phyloP scores from a whole-genome alignment of 2,888 invertebrate species.

The Carcina quercana region DNA sequence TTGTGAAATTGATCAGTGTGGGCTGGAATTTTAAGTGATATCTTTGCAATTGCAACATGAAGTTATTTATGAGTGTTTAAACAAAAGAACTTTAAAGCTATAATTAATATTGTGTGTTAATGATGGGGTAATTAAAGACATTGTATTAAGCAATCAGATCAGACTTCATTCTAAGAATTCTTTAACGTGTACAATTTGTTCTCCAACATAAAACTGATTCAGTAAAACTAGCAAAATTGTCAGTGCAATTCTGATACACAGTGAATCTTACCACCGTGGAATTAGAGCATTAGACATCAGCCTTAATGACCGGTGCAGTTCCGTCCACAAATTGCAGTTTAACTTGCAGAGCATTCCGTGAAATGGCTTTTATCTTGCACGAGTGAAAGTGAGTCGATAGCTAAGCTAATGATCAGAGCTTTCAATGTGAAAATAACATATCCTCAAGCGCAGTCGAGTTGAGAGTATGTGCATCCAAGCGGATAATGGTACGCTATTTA shows the following conservation, averaged over 20 bases:
- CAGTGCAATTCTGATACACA: too few relatives aligned
- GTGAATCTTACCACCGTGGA: too few relatives aligned
- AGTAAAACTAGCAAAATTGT: too few relatives aligned
- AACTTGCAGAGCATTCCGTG: not conserved
- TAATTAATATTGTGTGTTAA: too few relatives aligned
- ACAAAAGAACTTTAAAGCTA: too few relatives aligned
- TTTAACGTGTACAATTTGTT: too few relatives aligned
- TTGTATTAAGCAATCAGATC: too few relatives aligned
- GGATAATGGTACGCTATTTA: conserved; percentile 2
- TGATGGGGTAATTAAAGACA: not conserved
- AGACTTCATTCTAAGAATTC: too few relatives aligned
- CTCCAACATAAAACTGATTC: too few relatives aligned
- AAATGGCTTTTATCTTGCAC: conserved; percentile 7
- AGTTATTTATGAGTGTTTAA: too few relatives aligned
- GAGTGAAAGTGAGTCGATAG: conserved; percentile 20
- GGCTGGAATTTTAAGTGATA: conserved; percentile 27
- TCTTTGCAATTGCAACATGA: conserved; percentile 16
- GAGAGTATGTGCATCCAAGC: conserved; percentile 2
- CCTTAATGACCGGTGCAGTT: not conserved
- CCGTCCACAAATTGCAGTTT: not conserved
- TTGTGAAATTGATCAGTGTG: conserved; percentile 24
- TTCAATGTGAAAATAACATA: conserved; percentile 21
- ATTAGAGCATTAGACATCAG: not conserved
- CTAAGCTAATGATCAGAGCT: conserved; percentile 16
- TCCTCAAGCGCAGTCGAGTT: conserved; percentile 8